Evolutionary conservation across 1,140 invertebrate species (phyloP).

Genomic region (Musca vetustissima): DNA sequence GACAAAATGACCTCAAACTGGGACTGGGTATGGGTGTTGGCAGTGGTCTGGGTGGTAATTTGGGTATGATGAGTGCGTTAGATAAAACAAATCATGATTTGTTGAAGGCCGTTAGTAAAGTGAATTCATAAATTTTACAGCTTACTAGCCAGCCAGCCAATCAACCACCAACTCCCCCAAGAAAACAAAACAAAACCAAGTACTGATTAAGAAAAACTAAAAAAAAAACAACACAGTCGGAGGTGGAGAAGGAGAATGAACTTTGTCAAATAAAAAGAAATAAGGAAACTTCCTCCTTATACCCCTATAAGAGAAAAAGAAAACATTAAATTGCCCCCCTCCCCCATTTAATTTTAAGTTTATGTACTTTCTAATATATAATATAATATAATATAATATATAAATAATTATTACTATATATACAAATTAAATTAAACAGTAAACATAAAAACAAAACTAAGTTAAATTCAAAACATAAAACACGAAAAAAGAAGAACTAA

Average conservation of each 20-base stretch:
- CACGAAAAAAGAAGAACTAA: background rate
- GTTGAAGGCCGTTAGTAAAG: conserved; percentile 63
- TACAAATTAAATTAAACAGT: background rate
- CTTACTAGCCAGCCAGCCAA: background rate
- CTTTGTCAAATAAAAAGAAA: background rate
- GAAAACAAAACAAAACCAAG: too few relatives aligned
- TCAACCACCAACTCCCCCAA: background rate
- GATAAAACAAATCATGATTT: conserved; percentile 64
- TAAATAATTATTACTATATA: background rate
- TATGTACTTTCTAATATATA: too few relatives aligned
- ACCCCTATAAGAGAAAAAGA: background rate
- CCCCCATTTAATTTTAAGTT: too few relatives aligned
- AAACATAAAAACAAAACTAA: background rate
- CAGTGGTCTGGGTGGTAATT: conserved; percentile 41
- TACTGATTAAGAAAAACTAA: background rate
- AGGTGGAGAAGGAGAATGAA: conserved; percentile 29
- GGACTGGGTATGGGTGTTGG: conserved; percentile 48
- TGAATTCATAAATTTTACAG: conserved; percentile 58
- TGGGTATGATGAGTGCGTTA: conserved; percentile 58
- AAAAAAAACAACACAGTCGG: conserved; percentile 40
- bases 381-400: too few relatives aligned
- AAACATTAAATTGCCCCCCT: background rate
- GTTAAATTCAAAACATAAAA: background rate
- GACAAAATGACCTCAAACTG: conserved; percentile 55
- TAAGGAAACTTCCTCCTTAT: background rate